These are phyloP conservation scores for Psettodes erumei DNA, from an alignment of 2,113 vertebrate species.

Conservation along the genomic window DNA sequence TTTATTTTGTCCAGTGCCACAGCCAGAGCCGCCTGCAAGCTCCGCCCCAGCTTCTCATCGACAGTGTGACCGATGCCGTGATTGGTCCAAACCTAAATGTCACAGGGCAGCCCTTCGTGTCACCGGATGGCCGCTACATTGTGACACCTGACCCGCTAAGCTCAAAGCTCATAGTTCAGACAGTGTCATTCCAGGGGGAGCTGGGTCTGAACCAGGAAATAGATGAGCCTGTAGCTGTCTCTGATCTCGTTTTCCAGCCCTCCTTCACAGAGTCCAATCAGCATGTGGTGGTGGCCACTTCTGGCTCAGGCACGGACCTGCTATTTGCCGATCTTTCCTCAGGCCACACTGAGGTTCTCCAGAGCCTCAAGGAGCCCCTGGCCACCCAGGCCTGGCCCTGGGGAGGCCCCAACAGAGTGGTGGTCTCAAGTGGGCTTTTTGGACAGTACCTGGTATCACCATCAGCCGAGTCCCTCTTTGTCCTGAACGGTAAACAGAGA, in stretches of 20 bases:
- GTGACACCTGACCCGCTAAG: slow-evolving; percentile 81
- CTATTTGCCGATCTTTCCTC: slow-evolving; percentile 90
- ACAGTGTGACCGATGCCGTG: slow-evolving; percentile 90
- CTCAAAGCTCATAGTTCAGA: slow-evolving; percentile 86
- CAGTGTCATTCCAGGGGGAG: slow-evolving; percentile 86
- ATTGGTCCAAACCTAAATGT: slow-evolving; percentile 85
- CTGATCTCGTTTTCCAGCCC: slow-evolving; percentile 91
- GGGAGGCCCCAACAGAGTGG: slow-evolving; percentile 86
- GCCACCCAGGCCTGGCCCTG: slow-evolving; percentile 85
- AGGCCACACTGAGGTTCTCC: slow-evolving; percentile 83
- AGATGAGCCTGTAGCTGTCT: slow-evolving; percentile 76
- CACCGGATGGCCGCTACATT: slow-evolving; percentile 89
- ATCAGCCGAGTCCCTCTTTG: slow-evolving; percentile 89
- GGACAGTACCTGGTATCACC: slow-evolving; percentile 94
- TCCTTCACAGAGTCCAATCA: slow-evolving; percentile 89
- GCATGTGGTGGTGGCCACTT: slow-evolving; percentile 87
- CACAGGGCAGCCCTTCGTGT: slow-evolving; percentile 84
- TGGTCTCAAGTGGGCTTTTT: slow-evolving; percentile 92
- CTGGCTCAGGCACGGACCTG: slow-evolving; percentile 85
- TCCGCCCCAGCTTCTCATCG: slow-evolving; percentile 87
- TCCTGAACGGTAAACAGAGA: slow-evolving; percentile 90
- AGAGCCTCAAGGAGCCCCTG: slow-evolving; percentile 88
- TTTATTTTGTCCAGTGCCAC: slow-evolving; percentile 90
- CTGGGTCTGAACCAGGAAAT: slow-evolving; percentile 82
- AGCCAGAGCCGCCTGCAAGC: not conserved